Base-by-base conservation (phyloP, 1,140 invertebrate genomes). In the Zaprionus ornatus region DNA sequence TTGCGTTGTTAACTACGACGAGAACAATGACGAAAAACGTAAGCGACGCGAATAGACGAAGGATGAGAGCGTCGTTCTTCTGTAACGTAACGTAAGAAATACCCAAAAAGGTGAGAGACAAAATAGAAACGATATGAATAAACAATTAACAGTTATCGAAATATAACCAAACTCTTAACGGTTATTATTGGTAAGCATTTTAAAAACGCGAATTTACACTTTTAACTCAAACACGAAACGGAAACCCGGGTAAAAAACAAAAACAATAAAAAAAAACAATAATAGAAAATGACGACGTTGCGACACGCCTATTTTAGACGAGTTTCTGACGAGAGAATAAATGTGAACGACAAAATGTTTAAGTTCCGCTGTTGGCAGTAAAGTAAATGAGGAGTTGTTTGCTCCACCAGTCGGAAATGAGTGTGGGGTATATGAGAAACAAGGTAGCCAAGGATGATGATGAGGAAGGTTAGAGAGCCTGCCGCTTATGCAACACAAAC, bases 41-140 rank as follows among this genome's bases (percentile, higher is more conserved):
- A 40, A 62, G 69, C 56, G 74, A 72, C 55, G 56, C 42, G 25
- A 79, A 59, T 74, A 75, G 67, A 67, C 74, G 56, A 84, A 86
- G 74, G 65, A 85, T 79, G 74, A 85, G 68, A 76, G 70, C 78
- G 60, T 78, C 74, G 64, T 60, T 65, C 60, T 75, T 45, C 27
- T 23, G 27, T 9, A 76, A 76, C 48, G 37, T 65, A 69, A 77
- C 59, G 25, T 68, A 71, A 76, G n/a, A 69, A 48, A 67, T 35
- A 21, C 57, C 25, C 35, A 62, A 66, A 66, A 66, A 23, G 19
- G 45, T 10, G 19, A 10, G 15, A 40, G 61, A 48, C 12, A 15
- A 25, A 29, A 56, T 37, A 27, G 17, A n/a, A 55, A 40, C 21
- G 25, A 42, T 40, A 15, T 29, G 15, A 55, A 56, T 9, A 3